Base-by-base conservation (phyloP, 1,140 invertebrate genomes). In the Lucilia sericata region DNA sequence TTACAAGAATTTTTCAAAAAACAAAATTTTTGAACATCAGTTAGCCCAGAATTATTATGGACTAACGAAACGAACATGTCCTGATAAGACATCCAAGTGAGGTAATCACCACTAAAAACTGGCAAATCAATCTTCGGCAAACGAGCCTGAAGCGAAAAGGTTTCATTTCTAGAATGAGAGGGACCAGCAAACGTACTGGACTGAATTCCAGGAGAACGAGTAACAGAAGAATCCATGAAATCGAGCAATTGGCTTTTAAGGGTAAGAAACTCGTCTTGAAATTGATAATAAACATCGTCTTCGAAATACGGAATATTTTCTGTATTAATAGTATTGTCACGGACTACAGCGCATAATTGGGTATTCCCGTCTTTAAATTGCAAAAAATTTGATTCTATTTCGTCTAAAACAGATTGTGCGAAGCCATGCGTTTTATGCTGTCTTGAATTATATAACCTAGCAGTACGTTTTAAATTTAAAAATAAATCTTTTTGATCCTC, bases 11-110 rank as follows among this genome's bases (percentile, higher is more conserved):
- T 36, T 82, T 82, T 82, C 12, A 82, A 30, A 55, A 60, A 82
- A 82, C 36, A 82, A 25, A 30, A 65, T 82, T 82, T 82, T 36
- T 82, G 60, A 34, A 82, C 55, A 12, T 70, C 55, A 17, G 51
- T 34, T 13, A 82, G 55, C 9, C n/a, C n/a, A 70, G 12, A 13
- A 36, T 82, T 82, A 42, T 70, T 82, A 36, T 82, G 82, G 5
- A 82, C 82, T 13, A 82, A 17, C 25, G 25, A 82, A 36, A 42
- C 10, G n/a, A 60, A 82, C 55, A 82, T 36, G 34, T 82, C 82
- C 14, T 36, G 21, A 82, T 60, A 82, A 5, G 82, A 74, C 4
- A 74, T 34, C 82, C 82, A 82, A 9, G 51, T 55, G n/a, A 82
- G n/a, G 17, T 82, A 82, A 36, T 82, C 60, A 36, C 55, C 82